phyloP scores from a whole-genome alignment of 2,113 vertebrate genomes.

The Mesembrinibis cayennensis region DNA sequence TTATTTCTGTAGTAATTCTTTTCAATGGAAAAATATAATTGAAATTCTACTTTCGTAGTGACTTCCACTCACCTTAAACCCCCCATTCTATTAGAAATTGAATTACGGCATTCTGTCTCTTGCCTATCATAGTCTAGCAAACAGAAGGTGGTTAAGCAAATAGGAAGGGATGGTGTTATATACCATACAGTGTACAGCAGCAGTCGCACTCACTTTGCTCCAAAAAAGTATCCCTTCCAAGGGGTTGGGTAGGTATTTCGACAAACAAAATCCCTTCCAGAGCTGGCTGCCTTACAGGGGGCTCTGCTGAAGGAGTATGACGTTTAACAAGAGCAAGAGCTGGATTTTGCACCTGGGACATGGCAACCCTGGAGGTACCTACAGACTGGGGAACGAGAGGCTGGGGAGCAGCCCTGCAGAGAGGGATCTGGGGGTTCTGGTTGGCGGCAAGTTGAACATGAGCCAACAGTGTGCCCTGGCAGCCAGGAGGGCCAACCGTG shows the following conservation, averaged over 20 bases:
- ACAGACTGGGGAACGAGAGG: too few relatives aligned
- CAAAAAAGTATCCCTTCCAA: background rate
- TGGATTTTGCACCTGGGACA: too few relatives aligned
- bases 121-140: background rate
- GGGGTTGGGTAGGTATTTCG: background rate
- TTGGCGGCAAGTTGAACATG: too few relatives aligned
- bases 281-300: background rate
- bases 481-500: too few relatives aligned
- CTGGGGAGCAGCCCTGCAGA: too few relatives aligned
- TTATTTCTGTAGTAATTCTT: background rate
- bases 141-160: background rate
- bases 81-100: background rate
- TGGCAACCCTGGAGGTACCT: too few relatives aligned
- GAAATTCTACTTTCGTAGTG: background rate
- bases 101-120: background rate
- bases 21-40: background rate
- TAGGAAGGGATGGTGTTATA: fast-evolving
- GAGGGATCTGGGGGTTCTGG: too few relatives aligned
- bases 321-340: too few relatives aligned
- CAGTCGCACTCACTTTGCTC: too few relatives aligned
- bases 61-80: background rate
- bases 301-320: background rate
- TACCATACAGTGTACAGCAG: fast-evolving
- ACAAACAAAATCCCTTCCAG: background rate
- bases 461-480: too few relatives aligned